Base-by-base conservation (phyloP, 2,888 invertebrate species). In the Acanthosepion pharaonis region DNA sequence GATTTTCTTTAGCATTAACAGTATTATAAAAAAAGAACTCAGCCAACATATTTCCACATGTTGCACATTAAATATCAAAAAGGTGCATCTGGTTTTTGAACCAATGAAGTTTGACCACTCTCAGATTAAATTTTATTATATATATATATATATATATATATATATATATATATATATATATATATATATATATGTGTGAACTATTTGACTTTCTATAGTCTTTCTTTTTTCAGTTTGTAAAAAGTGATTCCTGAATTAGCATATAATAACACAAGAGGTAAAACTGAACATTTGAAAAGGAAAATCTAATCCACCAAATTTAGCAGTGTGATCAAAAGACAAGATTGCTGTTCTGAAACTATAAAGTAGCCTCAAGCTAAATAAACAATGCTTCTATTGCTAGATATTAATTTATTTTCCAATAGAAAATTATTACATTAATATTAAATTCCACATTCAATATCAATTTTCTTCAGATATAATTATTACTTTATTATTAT, bases 331-430 rank as follows among this genome's bases (percentile, higher is more conserved):
- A 78, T 78, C n/a, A 78, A 78, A 78, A n/a, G 78, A 33, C n/a
- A 33, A 78, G 11, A 33, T n/a, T 33, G n/a, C n/a, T 78, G 78
- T 78, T 78, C n/a, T 78, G 11, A 78, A 78, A 78, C 11, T n/a
- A 78, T 9, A 78, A 78, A 78, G 78, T 33, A 15, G 78, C n/a
- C 78, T 78, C 78, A 33, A 78, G 78, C 78, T 78, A 78, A 78
- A 78, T 78, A 78, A 78, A 78, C n/a, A 78, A 78, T 23, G 23
- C 23, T 59, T 23, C 23, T 59, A 59, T 78, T 78, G 78, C 78
- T 33, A 78, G 78, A 78, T 78, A 78, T 78, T n/a, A n/a, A 78
- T 78, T 59, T n/a, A 78, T 78, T 78, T 78, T n/a, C 78, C 78
- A 78, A 78, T 78, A 78, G 78, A 78, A 78, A 78, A 78, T 78